Evolutionary conservation across 1,140 invertebrate genomes (phyloP).

Genomic region (Procambarus virginalis): DNA sequence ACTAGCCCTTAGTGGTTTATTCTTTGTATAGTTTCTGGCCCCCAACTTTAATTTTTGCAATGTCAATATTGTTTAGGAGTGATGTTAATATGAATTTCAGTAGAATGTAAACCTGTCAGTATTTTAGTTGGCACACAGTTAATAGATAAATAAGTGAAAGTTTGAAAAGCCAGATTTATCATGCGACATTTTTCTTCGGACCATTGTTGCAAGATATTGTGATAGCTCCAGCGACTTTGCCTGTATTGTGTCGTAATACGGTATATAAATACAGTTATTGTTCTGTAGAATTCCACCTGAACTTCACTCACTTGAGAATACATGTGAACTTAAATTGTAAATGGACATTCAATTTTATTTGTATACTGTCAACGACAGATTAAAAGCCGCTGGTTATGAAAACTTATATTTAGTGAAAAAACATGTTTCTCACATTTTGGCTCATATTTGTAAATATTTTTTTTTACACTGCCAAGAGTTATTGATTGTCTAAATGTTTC

Average conservation of each 20-base stretch:
- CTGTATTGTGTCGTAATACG: background rate
- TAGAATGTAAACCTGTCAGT: background rate
- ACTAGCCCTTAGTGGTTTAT: background rate
- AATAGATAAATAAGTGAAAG: background rate
- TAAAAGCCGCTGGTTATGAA: background rate
- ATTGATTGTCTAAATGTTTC: background rate
- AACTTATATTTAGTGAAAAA: background rate
- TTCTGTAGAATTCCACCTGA: background rate
- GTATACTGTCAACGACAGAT: background rate
- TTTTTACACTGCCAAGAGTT: constrained; percentile 17
- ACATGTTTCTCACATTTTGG: constrained; percentile 9
- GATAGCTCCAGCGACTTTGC: background rate
- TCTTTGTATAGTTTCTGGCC: background rate
- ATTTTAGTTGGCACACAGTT: background rate
- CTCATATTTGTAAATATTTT: constrained; percentile 32
- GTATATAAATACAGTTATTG: background rate
- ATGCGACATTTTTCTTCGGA: background rate
- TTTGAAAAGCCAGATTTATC: background rate
- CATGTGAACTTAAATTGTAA: background rate
- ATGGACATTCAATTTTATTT: background rate
- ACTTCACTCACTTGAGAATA: background rate
- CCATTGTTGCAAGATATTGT: background rate
- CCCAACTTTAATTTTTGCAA: background rate
- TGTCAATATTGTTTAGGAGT: background rate
- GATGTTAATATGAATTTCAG: background rate